Base-by-base conservation (phyloP, 1,140 invertebrate species). In the Eurosta solidaginis region DNA sequence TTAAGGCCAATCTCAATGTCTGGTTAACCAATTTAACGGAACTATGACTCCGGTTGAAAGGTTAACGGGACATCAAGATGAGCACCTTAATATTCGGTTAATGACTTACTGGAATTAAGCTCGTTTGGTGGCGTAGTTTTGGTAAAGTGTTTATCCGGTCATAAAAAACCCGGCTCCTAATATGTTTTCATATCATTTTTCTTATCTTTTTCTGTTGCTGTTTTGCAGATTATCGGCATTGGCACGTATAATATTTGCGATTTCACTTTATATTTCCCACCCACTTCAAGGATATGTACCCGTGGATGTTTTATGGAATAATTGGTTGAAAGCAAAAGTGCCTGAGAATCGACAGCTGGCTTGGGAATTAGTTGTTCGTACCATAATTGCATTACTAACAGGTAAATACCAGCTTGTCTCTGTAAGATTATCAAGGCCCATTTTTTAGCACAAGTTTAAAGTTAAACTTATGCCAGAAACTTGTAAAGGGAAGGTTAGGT, bases 321-420 rank as follows among this genome's bases (percentile, higher is more conserved):
- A 68, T 68, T 68, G 59, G 59, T 68, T 68, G 33, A 75, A 49
- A 47, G 42, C 45, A 14, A 47, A 47, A 29, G 42, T 47, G 36
- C 17, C 73, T 33, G 49, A 52, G 9, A 68, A 68, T 3, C 12
- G 14, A 36, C 17, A 29, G 10, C 63, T 77, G 14, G 50, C 49
- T 20, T 68, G 77, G 20, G 50, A 44, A 14, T 20, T 45, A 63
- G 98, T 95, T 88, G 96, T 98, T 1, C 96, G 96, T 98, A 77
- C 12, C 9, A 7, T 10, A 1, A 40, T 68, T 20, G 59, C 59
- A 29, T 0, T 68, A 9, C 40, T 20, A 20, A 10, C 59, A 20
- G 59, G 29, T 17, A 40, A 22, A 22, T 52, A 47, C 45, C 7
- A 9, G 45, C 7, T 47, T 9, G 12, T 4, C n/a, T 6, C 25